These are phyloP conservation scores for Danaus chrysippus DNA, from an alignment of 2,888 invertebrate species.

Conservation along the genomic window DNA sequence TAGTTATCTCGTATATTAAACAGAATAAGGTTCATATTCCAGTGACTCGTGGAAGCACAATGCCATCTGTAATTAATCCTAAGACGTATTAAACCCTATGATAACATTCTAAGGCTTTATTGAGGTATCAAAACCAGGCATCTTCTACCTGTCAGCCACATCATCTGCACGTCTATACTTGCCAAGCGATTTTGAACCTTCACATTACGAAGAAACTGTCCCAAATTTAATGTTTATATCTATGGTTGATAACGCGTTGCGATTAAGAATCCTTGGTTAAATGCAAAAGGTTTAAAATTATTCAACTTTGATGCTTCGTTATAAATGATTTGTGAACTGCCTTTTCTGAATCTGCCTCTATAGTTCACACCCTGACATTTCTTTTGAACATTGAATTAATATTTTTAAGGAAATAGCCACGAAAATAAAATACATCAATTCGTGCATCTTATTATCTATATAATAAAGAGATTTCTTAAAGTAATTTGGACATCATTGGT, in stretches of 20 bases:
- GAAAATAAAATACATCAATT: not conserved
- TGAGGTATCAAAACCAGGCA: constrained; percentile 59
- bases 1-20: constrained; percentile 1
- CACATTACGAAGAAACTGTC: not conserved
- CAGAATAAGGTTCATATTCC: not conserved
- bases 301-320: not conserved
- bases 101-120: constrained; percentile 50
- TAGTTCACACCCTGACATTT: not conserved
- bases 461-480: no score
- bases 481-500: no score
- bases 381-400: not conserved
- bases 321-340: constrained; percentile 3
- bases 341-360: not conserved
- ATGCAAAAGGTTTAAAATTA: constrained; percentile 1
- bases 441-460: no score
- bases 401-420: not conserved
- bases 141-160: constrained; percentile 56
- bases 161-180: constrained; percentile 11
- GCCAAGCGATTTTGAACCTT: constrained; percentile 34
- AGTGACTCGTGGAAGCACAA: constrained; percentile 15
- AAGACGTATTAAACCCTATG: constrained; percentile 33
- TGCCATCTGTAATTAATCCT: constrained; percentile 33
- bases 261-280: constrained; percentile 3
- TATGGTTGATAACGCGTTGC: not conserved
- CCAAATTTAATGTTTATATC: not conserved